Evolutionary conservation across 2,888 invertebrate species (phyloP).

Genomic region (Hemistola chrysoprasaria): DNA sequence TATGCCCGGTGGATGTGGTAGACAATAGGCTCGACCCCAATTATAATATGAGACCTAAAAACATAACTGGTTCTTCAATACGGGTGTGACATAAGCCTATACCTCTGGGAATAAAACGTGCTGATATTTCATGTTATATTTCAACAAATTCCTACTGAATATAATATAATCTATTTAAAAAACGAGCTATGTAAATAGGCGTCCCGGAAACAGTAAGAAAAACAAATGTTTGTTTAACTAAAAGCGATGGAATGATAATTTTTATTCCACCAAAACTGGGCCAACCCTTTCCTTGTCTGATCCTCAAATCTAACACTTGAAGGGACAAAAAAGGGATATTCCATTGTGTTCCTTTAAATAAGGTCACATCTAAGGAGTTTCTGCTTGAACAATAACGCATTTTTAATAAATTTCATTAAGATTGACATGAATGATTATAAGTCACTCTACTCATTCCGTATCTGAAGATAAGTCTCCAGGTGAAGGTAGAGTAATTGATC

Average conservation of each 20-base stretch:
- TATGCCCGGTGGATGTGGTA: no score
- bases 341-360: constrained; percentile 70
- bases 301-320: constrained; percentile 64
- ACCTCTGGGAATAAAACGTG: no score
- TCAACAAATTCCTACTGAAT: no score
- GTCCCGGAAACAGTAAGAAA: constrained; percentile 46
- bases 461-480: constrained; percentile 4
- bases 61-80: no score
- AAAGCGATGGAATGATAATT: constrained; percentile 65
- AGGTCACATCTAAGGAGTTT: constrained; percentile 64
- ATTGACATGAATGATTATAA: constrained; percentile 73
- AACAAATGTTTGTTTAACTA: constrained; percentile 53
- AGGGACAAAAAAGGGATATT: constrained; percentile 47
- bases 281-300: constrained; percentile 74
- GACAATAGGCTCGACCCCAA: no score
- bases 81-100: no score
- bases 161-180: constrained; percentile 4
- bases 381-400: constrained; percentile 75
- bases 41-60: no score
- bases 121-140: no score
- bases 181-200: constrained; percentile 44
- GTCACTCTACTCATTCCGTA: constrained; percentile 52
- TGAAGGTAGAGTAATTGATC: neutral
- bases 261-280: constrained; percentile 51
- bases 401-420: constrained; percentile 78